Base-by-base conservation (phyloP, 2,797 vertebrate species). In the Muraenolepis orangiensis region DNA sequence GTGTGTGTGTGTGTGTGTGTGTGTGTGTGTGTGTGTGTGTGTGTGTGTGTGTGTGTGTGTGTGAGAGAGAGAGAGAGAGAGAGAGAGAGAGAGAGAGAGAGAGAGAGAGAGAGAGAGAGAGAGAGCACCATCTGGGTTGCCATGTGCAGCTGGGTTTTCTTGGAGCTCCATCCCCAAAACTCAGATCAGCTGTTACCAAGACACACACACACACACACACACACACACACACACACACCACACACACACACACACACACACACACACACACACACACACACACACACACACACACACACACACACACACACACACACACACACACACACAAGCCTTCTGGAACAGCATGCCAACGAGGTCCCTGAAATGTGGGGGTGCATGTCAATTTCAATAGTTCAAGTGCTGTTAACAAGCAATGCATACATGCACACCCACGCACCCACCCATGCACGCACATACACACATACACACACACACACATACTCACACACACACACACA, bases 151-250 rank as follows among this genome's bases (percentile, higher is more conserved):
- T 73, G 32, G 75, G 78, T 75, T 30, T 30, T 68, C 14, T 67
- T 46, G 42, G 42, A 20, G 30, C 14, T 20, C 23, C 69, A 23
- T 36, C 36, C 14, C 86, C 72, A 80, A 90, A 89, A 80, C 82
- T 88, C 86, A 89, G 88, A 87, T n/a, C n/a, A n/a, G n/a, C n/a
- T 91, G 88, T 87, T 89, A 82, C 80, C 85, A 88, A 85, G 86
- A 40, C 69, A 70, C 69, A 26, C 69, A 70, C 69, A 46, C 40
- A 30, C 70, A 51, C 38, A 46, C 36, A 42, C 14, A 71, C 70
- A 31, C 30, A 69, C 66, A 16, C 29, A 67, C 66, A 29, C 66
- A 67, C 66, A 29, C 66, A 67, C 66, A 29, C 28, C n/a, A 67
- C 66, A 67, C 66, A 29, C 66, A 67, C 28, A 29, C 66, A 67